phyloP scores from a whole-genome alignment of 2,888 invertebrate species.

The Parascotia fuliginaria region DNA sequence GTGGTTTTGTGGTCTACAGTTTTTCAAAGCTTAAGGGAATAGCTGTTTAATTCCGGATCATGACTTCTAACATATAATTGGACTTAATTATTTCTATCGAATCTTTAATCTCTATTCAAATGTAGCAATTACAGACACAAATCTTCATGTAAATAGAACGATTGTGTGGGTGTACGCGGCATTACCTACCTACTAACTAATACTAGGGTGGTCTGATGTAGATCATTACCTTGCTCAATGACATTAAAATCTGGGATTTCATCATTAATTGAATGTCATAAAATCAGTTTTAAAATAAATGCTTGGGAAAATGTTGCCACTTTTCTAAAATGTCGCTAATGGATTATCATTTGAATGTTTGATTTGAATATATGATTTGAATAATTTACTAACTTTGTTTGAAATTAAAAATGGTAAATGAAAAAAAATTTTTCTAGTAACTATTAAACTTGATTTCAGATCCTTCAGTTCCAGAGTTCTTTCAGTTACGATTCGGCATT shows the following conservation, averaged over 20 bases:
- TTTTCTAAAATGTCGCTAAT: too few species aligned
- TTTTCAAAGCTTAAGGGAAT: neutral
- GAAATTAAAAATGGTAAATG: too few species aligned
- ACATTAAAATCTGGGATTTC: neutral
- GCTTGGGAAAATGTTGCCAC: too few species aligned
- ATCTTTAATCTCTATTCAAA: slow-evolving; percentile 36
- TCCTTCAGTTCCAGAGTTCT: too few species aligned
- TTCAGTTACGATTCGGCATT: too few species aligned
- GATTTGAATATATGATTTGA: too few species aligned
- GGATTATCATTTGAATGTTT: too few species aligned
- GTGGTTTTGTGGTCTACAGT: neutral
- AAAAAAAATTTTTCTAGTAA: too few species aligned
- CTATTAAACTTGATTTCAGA: too few species aligned
- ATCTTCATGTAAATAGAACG: slow-evolving; percentile 39
- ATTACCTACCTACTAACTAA: slow-evolving; percentile 25
- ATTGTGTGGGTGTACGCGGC: slow-evolving; percentile 40
- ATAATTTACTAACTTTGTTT: too few species aligned
- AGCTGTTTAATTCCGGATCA: neutral
- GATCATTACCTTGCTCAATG: neutral
- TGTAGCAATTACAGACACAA: slow-evolving; percentile 38
- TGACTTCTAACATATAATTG: neutral
- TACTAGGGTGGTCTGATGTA: slow-evolving; percentile 31
- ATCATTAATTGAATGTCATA: too few species aligned
- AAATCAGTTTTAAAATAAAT: too few species aligned
- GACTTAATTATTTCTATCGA: slow-evolving; percentile 20